Evolutionary conservation across 2,888 invertebrate species (phyloP), one percentile per base, ranked within the genome.

Genomic region (Brachylomia viminalis): DNA sequence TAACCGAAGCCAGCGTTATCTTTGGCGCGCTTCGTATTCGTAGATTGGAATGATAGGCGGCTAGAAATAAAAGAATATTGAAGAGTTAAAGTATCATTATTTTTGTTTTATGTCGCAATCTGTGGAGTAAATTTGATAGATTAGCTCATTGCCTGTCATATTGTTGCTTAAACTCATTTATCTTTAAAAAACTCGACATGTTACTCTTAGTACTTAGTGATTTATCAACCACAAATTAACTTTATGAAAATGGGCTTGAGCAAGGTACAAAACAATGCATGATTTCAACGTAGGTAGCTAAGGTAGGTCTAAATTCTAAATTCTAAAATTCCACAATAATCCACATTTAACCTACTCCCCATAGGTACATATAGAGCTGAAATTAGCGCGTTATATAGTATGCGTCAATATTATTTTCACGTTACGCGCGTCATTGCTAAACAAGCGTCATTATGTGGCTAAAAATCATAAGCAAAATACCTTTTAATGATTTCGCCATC

Each of bases 1-100:
- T 95, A 96, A 2, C 95, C 95, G 0, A 94, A 92, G 23, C 96
- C 95, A 0, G 95, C 93, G 87, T 95, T 96, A 87, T 96, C 96
- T 90, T 96, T 96, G 20, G 93, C 95, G 2, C 96, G 89, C 82
- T 96, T 96, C 83, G 92, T 94, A 82, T 91, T 94, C 78, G 85
- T 90, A 10, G 95, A 92, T 56, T 93, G 81, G 85, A 93, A 93
- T 27, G 92, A 85, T 27, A 93, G 81, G 45, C 94, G 94, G 86
- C 95, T 95, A 93, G 33, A 93, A 76, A 92, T 7, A 75, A 66
- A 72, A 75, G 17, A 54, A 58, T 27, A 7, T 52, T 66, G 17
- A 33, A 52, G 1, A 23, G 15, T 38, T 23, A 30, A 23, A 17
- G n/a, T 52, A 52, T 23, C 3, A 11, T 52, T 67, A 52, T 17